These are phyloP conservation scores for Bucorvus abyssinicus DNA, from an alignment of 2,797 vertebrate species.

Conservation along the genomic window DNA sequence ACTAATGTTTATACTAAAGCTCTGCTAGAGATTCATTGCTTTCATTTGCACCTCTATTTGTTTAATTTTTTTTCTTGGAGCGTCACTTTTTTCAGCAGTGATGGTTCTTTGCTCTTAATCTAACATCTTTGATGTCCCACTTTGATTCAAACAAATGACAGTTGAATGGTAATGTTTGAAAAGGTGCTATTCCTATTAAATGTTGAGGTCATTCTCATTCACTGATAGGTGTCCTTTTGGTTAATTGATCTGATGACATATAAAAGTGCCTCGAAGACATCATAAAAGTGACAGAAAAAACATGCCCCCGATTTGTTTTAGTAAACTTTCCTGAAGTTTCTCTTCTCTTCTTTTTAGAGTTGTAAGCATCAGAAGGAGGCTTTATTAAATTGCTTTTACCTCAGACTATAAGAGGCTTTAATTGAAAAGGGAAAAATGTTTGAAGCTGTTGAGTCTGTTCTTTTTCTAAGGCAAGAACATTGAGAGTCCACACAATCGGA, in stretches of 20 bases:
- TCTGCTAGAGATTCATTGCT: background rate
- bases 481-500: background rate
- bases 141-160: constrained; percentile 30
- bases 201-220: background rate
- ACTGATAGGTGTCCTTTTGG: background rate
- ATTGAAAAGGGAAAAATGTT: background rate
- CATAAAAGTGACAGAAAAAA: background rate
- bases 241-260: constrained; percentile 28
- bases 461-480: constrained; percentile 19
- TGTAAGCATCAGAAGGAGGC: background rate
- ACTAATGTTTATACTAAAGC: background rate
- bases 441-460: constrained; percentile 37
- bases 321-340: constrained; percentile 7
- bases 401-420: constrained; percentile 13
- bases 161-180: background rate
- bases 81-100: background rate
- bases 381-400: constrained; percentile 40
- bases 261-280: background rate
- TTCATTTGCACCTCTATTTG: constrained; percentile 42
- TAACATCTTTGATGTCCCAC: constrained; percentile 20
- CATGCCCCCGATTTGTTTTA: background rate
- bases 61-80: background rate
- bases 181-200: background rate
- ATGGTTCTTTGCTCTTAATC: background rate
- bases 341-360: constrained; percentile 1